Evolutionary conservation across 2,797 vertebrate species (phyloP), one percentile per base, ranked within the genome.

Genomic region (Tinamus major): DNA sequence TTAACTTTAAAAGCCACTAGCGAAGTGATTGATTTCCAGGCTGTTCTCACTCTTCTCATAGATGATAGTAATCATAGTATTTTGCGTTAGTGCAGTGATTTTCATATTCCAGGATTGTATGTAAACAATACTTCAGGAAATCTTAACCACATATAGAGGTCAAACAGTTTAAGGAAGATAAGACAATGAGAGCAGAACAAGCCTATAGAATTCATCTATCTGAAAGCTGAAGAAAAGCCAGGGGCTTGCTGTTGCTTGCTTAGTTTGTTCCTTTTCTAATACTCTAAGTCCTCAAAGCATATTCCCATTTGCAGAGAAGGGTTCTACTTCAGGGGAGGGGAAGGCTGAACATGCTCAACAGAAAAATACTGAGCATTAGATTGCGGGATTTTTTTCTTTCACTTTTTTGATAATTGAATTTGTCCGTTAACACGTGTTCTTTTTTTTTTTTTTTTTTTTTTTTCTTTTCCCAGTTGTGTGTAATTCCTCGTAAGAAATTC

Each of bases 1-100:
- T 85, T 46, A 90, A 16, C 59, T 27, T 48, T 87, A 72, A 23
- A 89, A 92, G 79, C 74, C 75, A 49, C 44, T 75, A 69, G 39
- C 31, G 39, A 90, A 92, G 39, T 90, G 83, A 89, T 95, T 85
- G 79, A 61, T 95, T 95, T 95, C 85, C 58, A 64, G 68, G 85
- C 85, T 94, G 88, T 65, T 77, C 75, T 88, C 59, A 33, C 31
- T 88, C 75, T 91, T 85, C 85, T 79, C 56, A 68, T 19, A 70
- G 74, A 65, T 79, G 92, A 76, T 70, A 64, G 70, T 72, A 18
- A 24, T 67, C 87, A 88, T 79, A 77, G 26, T 74, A 68, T 56
- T 89, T 86, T 77, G 59, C 20, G 13, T 20, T 79, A 56, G 53
- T 85, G 53, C 67, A 56, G 59, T 56, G 76, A 77, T 77, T 93